Evolutionary conservation across 2,888 invertebrate species (phyloP), one percentile per base, ranked within the genome.

Genomic region (Sminthurides aquaticus): DNA sequence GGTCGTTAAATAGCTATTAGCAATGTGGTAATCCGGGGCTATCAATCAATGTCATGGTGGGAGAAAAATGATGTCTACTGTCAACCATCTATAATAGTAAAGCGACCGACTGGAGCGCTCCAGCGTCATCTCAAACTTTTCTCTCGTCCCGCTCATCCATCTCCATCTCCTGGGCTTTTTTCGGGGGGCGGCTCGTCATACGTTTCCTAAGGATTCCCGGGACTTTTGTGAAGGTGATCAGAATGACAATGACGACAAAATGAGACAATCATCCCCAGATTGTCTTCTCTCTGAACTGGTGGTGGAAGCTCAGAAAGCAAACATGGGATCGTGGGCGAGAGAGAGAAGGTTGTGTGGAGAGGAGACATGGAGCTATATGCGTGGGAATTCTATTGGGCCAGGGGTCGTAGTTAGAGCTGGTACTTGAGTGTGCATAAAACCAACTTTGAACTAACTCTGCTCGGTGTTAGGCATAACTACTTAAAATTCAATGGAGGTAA

Each of bases 1-100:
- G 64, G 64, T 67, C 67, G 64, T 67, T 67, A 67, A 67, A 67
- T 67, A 67, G 61, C 67, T 67, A 67, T 67, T 67, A 67, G 64
- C 60, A 60, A 60, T 57, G 57, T 61, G 57, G 56, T 64, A 67
- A 60, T 63, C 64, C 60, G 25, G 18, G 56, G 34, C 64, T 57
- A 67, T 67, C 63, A 48, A 67, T 67, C 66, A 66, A 20, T 67
- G 66, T 60, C 66, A 60, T 43, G 27, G 5, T 24, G 48, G 18
- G 58, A 63, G 62, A 63, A 52, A 63, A 63, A 63, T 63, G 63
- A 63, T 58, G 63, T 57, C 49, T 48, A 29, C 60, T 60, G 64
- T 64, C 60, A 60, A 52, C 48, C 29, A 8, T n/a, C 57, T 57
- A 15, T 28, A 34, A 34, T n/a, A n/a, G n/a, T n/a, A n/a, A n/a